Evolutionary conservation across 92 coral and sea anemone species (phyloP), one percentile per base, ranked within the genome.

Genomic region (Actinernus sp.): DNA sequence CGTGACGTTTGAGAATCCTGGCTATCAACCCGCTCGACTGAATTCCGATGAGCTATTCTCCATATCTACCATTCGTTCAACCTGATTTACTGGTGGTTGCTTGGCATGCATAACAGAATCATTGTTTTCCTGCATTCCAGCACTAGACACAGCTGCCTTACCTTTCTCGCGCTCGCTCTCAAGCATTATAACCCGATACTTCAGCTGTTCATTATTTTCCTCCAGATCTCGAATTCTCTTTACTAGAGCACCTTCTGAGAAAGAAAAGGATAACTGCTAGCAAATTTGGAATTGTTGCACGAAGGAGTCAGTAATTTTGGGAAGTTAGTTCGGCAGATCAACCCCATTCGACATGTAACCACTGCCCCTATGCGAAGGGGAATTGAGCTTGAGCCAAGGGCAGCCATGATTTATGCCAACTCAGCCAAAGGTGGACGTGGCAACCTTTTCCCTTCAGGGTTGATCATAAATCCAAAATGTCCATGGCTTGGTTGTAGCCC

Each of bases 401-500:
- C 73, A n/a, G 71, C 82, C 1, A 67, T 49, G 68, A 23, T 58
- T 18, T 74, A 74, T 76, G 83, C 83, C n/a, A 65, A 47, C 2
- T 14, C 12, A 52, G 28, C n/a, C 10, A 68, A 68, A 53, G 22
- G 20, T 19, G 71, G 72, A 1, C 21, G 7, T 13, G 85, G 68
- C 2, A 79, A 79, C 47, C 46, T 79, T 4, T 79, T 59, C 33
- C 79, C 86, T 1, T 51, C 67, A 16, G 79, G 86, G 2, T 22
- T 70, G 2, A 49, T 79, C 4, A 79, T 79, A 10, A 29, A 54
- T 26, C 86, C 85, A 13, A 78, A 78, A 48, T 81, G 81, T 14
- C 88, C 88, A 55, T 87, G 88, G 88, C 52, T 87, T n/a, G 84
- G 93, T 1, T 86, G 79, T 36, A 58, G 61, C 43, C 88, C 92